Evolutionary conservation across 2,888 invertebrate genomes (phyloP), one percentile per base, ranked within the genome.

Genomic region (Pyrochroa serraticornis): DNA sequence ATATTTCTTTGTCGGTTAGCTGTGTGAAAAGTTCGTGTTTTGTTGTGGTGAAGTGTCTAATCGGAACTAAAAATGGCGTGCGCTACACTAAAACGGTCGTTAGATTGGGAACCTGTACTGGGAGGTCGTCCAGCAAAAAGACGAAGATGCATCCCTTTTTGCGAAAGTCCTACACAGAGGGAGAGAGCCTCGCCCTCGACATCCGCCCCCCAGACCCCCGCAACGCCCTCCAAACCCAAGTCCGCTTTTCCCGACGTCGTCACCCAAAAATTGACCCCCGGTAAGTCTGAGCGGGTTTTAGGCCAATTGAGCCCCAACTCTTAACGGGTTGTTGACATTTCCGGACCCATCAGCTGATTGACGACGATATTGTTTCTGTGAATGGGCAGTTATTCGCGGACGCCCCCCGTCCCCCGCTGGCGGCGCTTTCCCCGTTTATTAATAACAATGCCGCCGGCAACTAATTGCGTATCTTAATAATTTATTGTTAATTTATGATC

Each of bases 31-130:
- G 79, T 84, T 82, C 84, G 84, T 84, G 83, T 84, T 82, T 81
- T 44, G 50, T 45, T 22, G 22, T 22, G 22, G 56, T 51, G 50
- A 37, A 44, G 58, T 60, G 63, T 64, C 58, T 60, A 60, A 68
- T 65, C 62, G 63, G 68, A 78, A 72, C 73, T 75, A 79, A 87
- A 86, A 85, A 97, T 97, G 97, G 97, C 97, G 86, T 97, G 97
- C 86, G 96, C 96, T 82, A 97, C 97, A 76, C 85, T 97, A 69
- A 97, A 97, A 85, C 88, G 97, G 81, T 90, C 91, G 79, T 85
- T 95, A 77, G 97, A 97, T 80, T 96, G 96, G 88, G 97, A 97
- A 82, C 91, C 95, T 66, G 84, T 89, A 65, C 88, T 95, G 81
- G 90, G 91, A 77, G 91, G 91, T 76, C 83, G 92, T 74, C 93